Evolutionary conservation across 2,797 vertebrate genomes (phyloP).

Genomic region (Varecia variegata): DNA sequence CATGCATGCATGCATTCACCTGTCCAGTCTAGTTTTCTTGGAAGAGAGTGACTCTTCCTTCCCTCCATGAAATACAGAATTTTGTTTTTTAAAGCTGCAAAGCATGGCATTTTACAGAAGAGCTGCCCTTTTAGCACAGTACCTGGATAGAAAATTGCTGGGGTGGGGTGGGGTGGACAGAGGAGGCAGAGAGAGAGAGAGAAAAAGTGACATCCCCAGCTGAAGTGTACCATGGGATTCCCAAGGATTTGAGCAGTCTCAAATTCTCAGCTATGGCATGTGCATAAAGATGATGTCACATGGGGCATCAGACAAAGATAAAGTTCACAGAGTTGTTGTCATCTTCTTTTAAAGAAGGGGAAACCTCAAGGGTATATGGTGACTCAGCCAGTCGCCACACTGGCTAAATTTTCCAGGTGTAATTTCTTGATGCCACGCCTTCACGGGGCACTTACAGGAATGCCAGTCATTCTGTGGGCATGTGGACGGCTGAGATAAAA

Average conservation of each 20-base stretch:
- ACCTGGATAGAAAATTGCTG: conserved; percentile 65
- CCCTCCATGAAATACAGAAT: conserved; percentile 41
- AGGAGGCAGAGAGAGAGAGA: not conserved
- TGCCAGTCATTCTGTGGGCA: not conserved
- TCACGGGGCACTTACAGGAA: not conserved
- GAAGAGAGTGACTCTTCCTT: conserved; percentile 24
- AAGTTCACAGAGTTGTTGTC: conserved; percentile 60
- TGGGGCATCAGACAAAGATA: conserved; percentile 57
- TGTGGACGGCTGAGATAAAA: not conserved
- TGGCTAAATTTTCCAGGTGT: conserved; percentile 28
- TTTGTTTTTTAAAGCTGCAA: conserved; percentile 69
- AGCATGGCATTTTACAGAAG: conserved; percentile 64
- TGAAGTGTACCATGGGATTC: not conserved
- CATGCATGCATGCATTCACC: conserved; percentile 56
- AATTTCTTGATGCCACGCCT: not conserved
- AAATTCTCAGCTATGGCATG: conserved; percentile 20
- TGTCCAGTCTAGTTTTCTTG: conserved; percentile 43
- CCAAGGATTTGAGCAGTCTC: conserved; percentile 36
- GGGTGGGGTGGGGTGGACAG: not conserved
- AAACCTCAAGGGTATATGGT: not conserved
- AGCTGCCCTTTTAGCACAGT: conserved; percentile 68
- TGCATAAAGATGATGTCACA: conserved; percentile 2
- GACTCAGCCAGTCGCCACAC: not conserved
- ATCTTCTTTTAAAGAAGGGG: conserved; percentile 65
- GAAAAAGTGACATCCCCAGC: not conserved